Percentiles rank a stretch among this genome's conserved stretches.
phyloP scores from a whole-genome alignment of 2,888 invertebrate species.

The Chrysomela aeneicollis region DNA sequence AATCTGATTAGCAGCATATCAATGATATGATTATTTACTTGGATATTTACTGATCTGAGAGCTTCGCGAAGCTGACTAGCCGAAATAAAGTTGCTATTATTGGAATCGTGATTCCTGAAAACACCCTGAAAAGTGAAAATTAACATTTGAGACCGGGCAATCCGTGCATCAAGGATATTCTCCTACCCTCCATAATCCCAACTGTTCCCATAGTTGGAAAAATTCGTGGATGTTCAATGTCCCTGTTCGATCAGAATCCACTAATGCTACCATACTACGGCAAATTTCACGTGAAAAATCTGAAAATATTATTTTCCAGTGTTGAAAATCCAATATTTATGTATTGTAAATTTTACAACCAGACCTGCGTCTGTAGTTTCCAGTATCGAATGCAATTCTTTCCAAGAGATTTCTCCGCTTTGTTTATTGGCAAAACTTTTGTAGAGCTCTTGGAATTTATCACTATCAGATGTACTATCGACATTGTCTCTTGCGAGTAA shows the following conservation, averaged over 20 bases:
- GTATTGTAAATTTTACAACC: too few relatives aligned
- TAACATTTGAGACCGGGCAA: neutral
- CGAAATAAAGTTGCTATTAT: constrained; percentile 79
- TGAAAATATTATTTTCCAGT: neutral
- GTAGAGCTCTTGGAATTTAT: constrained; percentile 82
- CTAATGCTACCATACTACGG: constrained; percentile 90
- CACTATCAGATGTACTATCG: constrained; percentile 3
- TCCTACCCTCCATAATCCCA: constrained; percentile 84
- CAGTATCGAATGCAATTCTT: constrained; percentile 80
- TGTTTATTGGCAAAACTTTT: constrained; percentile 77
- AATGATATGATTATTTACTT: constrained; percentile 86
- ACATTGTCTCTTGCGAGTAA: neutral
- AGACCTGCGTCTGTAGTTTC: neutral
- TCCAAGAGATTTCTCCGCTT: constrained; percentile 91
- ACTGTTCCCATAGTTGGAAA: constrained; percentile 80
- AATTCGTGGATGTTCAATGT: constrained; percentile 92
- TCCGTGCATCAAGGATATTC: neutral
- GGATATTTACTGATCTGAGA: constrained; percentile 86
- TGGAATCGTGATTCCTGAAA: constrained; percentile 84
- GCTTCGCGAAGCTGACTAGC: constrained; percentile 85
- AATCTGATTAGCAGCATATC: constrained; percentile 90
- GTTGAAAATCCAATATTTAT: neutral
- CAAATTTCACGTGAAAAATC: constrained; percentile 91
- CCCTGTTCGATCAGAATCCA: constrained; percentile 88
- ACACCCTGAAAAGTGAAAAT: constrained; percentile 70